These are phyloP conservation scores for Rostratula benghalensis DNA, from an alignment of 2,113 vertebrate genomes.

Conservation along the genomic window DNA sequence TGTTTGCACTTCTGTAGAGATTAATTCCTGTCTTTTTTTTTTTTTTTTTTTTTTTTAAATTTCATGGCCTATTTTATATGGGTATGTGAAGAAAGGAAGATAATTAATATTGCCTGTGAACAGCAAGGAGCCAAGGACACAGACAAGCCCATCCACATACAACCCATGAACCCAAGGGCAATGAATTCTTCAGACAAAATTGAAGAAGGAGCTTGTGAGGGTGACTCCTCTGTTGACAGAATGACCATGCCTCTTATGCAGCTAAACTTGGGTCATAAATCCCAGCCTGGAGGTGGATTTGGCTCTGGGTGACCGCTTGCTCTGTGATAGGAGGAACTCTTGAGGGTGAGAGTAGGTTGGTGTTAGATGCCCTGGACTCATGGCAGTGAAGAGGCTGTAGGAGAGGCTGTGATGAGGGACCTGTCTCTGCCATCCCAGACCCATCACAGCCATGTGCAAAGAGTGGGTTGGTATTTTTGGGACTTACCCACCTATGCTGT, in stretches of 20 bases:
- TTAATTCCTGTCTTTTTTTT: not conserved
- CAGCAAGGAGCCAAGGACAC: not conserved
- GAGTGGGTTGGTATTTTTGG: not conserved
- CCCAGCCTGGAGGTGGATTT: not conserved
- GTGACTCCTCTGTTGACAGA: not conserved
- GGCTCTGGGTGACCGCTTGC: not conserved
- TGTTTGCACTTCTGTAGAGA: not conserved
- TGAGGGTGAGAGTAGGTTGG: not conserved
- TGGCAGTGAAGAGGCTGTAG: not conserved
- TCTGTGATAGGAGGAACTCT: not conserved
- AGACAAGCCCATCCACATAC: not conserved
- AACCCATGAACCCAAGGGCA: not conserved
- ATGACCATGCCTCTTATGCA: rapidly evolving
- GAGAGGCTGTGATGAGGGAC: not conserved
- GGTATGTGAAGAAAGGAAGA: not conserved
- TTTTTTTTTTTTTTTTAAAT: not conserved
- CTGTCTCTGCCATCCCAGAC: not conserved
- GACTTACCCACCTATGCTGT: rapidly evolving
- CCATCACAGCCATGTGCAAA: not conserved
- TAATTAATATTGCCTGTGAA: not conserved
- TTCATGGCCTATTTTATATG: not conserved
- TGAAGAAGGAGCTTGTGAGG: not conserved
- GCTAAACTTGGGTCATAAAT: not conserved
- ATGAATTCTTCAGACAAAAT: not conserved
- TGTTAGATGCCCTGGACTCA: not conserved